Evolutionary conservation across 2,113 vertebrate genomes (phyloP).

Genomic region (Nannospalax galili): DNA sequence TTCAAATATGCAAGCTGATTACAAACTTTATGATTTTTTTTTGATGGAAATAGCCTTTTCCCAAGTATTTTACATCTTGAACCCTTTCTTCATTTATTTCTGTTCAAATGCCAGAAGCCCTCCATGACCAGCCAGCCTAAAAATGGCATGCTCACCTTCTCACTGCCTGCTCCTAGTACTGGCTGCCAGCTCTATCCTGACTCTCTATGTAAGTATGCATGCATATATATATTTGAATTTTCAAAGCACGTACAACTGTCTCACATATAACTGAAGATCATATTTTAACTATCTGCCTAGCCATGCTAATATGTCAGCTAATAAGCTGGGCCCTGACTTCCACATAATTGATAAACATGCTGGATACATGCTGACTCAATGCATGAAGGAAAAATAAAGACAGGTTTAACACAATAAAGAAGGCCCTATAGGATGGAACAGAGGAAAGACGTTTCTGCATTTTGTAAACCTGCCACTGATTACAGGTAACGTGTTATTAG

Average conservation of each 20-base stretch:
- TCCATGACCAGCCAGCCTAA: background rate
- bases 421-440: background rate
- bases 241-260: background rate
- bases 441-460: background rate
- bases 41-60: background rate
- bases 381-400: background rate
- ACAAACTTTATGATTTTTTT: background rate
- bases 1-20: background rate
- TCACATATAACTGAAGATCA: background rate
- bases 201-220: background rate
- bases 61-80: background rate
- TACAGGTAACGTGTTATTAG: background rate
- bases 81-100: background rate
- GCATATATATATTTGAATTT: background rate
- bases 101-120: background rate
- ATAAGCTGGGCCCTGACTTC: background rate
- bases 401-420: background rate
- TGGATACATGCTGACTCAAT: background rate
- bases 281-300: background rate
- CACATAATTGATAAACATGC: background rate
- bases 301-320: background rate
- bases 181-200: background rate
- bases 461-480: background rate
- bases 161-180: background rate
- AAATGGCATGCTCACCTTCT: background rate